Evolutionary conservation across 2,113 vertebrate species (phyloP).

Genomic region (Azemiops feae): DNA sequence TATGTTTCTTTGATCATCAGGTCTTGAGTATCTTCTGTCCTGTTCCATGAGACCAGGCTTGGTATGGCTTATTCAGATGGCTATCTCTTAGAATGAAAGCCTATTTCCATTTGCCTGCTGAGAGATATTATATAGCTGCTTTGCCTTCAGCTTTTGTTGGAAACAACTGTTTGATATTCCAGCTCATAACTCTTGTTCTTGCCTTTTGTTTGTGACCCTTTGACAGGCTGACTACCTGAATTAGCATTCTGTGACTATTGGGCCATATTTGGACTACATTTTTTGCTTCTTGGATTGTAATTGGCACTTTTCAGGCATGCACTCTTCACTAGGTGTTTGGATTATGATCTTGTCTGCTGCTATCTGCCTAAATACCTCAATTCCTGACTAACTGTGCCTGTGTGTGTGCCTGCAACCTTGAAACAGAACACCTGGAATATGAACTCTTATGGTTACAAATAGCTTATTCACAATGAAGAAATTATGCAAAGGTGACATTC

Average conservation of each 20-base stretch:
- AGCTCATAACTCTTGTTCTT: not conserved
- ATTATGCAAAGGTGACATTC: not conserved
- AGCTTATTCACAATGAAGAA: not conserved
- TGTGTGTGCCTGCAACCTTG: not conserved
- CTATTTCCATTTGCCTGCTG: not conserved
- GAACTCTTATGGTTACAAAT: not conserved
- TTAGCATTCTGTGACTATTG: not conserved
- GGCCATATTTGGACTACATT: not conserved
- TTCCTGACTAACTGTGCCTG: not conserved
- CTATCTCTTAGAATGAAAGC: not conserved
- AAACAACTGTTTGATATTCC: not conserved
- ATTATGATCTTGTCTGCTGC: not conserved
- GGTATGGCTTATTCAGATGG: not conserved
- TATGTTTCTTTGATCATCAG: not conserved
- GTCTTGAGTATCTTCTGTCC: not conserved
- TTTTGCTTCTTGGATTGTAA: not conserved
- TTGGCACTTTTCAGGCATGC: not conserved
- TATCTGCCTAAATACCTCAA: not conserved
- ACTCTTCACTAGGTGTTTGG: not conserved
- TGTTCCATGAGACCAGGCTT: not conserved
- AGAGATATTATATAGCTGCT: not conserved
- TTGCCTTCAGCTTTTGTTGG: fast-evolving
- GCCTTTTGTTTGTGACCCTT: not conserved
- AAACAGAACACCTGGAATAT: fast-evolving
- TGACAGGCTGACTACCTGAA: not conserved